These are phyloP conservation scores for Tychaedon coryphoeus DNA, from an alignment of 2,113 vertebrate genomes.

Conservation along the genomic window DNA sequence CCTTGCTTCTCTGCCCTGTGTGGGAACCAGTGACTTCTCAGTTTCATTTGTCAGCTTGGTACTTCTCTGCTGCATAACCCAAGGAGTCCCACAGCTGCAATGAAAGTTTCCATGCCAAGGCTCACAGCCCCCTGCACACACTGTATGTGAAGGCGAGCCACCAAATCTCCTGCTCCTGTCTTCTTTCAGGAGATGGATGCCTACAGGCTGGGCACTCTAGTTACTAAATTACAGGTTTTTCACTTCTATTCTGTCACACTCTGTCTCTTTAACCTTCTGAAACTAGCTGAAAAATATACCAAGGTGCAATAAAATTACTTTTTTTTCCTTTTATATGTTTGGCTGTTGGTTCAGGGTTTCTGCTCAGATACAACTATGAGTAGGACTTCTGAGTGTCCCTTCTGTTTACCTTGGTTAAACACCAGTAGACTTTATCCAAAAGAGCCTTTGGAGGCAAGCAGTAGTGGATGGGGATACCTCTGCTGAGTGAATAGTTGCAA, in stretches of 20 bases:
- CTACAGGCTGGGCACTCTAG: not conserved
- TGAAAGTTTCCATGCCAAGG: not conserved
- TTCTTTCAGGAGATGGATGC: not conserved
- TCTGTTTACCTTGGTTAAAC: not conserved
- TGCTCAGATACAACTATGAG: not conserved
- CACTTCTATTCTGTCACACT: not conserved
- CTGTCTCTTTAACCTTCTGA: not conserved
- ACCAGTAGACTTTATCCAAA: not conserved
- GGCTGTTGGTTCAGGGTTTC: not conserved
- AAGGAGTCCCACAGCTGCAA: not conserved
- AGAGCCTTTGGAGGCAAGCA: not conserved
- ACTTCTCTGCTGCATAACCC: rapidly evolving
- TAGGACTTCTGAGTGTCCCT: not conserved
- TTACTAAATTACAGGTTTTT: not conserved
- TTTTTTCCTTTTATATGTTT: not conserved
- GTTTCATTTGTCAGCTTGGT: not conserved
- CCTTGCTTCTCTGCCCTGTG: not conserved
- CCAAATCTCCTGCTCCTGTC: rapidly evolving
- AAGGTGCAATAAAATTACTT: not conserved
- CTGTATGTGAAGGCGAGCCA: not conserved
- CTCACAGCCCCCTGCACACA: not conserved
- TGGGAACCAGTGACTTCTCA: not conserved
- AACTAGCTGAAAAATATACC: not conserved
- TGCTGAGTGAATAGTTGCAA: not conserved
- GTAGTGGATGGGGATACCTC: not conserved